These are phyloP conservation scores for Eriosoma lanigerum DNA, from an alignment of 1,140 invertebrate genomes.

Conservation along the genomic window DNA sequence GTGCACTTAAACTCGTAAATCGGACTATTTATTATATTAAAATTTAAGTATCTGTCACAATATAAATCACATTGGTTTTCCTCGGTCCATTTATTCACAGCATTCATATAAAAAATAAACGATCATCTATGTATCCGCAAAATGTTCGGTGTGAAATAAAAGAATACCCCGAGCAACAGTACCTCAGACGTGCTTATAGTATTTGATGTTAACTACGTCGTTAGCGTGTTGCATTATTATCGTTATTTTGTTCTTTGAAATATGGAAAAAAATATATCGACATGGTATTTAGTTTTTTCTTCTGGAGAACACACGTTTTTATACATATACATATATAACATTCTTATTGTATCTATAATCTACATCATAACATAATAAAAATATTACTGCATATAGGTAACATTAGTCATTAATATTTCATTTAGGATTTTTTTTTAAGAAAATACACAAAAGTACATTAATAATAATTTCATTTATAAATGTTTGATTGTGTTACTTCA, in stretches of 20 bases:
- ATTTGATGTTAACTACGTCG: conserved; percentile 11
- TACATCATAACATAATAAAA: not conserved
- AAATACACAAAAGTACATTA: no score
- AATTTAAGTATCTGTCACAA: no score
- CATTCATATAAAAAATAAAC: not conserved
- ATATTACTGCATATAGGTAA: not conserved
- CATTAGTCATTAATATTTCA: no score
- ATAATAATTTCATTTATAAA: no score
- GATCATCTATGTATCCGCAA: not conserved
- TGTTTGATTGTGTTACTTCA: no score
- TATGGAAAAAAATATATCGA: not conserved
- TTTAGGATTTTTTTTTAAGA: no score
- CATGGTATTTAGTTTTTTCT: not conserved
- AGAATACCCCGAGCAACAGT: conserved; percentile 7
- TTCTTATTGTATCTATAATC: not conserved
- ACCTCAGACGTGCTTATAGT: conserved; percentile 24
- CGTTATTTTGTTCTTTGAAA: not conserved
- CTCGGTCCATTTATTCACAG: not conserved
- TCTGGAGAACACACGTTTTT: not conserved
- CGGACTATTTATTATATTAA: no score
- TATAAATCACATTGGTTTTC: not conserved
- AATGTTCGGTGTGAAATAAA: not conserved
- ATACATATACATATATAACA: not conserved
- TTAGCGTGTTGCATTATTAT: conserved; percentile 4
- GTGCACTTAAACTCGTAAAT: no score